These are phyloP conservation scores for Anarhynchus alexandrinus DNA, from an alignment of 2,113 vertebrate genomes.

Conservation along the genomic window DNA sequence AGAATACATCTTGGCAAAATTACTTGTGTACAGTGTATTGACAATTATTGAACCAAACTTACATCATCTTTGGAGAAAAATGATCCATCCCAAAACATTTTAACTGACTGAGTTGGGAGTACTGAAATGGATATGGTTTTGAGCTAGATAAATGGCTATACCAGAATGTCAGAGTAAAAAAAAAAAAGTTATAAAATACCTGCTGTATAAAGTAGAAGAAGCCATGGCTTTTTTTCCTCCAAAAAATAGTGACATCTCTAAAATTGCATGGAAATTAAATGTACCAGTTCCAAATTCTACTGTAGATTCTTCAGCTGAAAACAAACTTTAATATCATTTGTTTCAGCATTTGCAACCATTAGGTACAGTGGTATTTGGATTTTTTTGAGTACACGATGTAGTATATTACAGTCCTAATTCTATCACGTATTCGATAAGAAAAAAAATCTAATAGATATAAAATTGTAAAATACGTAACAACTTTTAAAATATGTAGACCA, in stretches of 20 bases:
- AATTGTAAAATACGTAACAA: constrained; percentile 13
- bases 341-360: background rate
- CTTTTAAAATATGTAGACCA: background rate
- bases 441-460: constrained; percentile 18
- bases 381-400: background rate
- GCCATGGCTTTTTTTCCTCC: background rate
- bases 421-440: constrained; percentile 20
- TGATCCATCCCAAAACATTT: background rate
- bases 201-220: background rate
- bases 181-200: background rate
- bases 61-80: constrained; percentile 29
- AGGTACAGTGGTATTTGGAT: background rate
- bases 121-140: constrained; percentile 10
- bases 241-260: background rate
- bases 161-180: background rate
- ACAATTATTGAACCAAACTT: constrained; percentile 68
- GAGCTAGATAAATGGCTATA: constrained; percentile 53
- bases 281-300: background rate
- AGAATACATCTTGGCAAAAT: constrained; percentile 92
- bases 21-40: constrained; percentile 80
- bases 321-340: background rate
- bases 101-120: background rate
- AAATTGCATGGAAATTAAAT: background rate
- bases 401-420: constrained; percentile 26
- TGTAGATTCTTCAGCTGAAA: background rate